Evolutionary conservation across 23 tunicate genomes (phyloP), one percentile per base, ranked within the genome.

Genomic region (Trididemnum clinides): DNA sequence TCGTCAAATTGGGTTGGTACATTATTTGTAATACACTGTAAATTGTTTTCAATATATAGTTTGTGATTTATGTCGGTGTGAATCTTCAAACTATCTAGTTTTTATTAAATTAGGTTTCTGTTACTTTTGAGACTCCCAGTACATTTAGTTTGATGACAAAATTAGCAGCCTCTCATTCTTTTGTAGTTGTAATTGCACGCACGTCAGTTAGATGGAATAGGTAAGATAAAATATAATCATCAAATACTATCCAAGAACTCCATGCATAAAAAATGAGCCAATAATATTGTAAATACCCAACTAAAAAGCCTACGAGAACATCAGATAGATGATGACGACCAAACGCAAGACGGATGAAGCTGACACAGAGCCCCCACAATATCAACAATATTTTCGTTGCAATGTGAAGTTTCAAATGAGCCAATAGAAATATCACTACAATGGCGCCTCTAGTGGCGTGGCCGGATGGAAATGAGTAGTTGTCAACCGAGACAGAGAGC

Each of bases 391-490:
- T 26, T 2, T 39, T 62, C 58, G 86, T 3, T 30, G 80, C 54
- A 3, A 80, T 3, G 29, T 73, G 51, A 28, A 85, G 34, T 20
- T 80, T 79, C 7, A 91, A 71, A 54, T 91, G 87, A 2, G 63
- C 36, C 29, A 91, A 50, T 5, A 91, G 27, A 64, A 86, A 86
- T 27, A 76, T 71, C 4, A 81, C 31, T 0, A 91, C 84, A 65
- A 87, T 71, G 63, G 72, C 85, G 37, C 83, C 82, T 64, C 96
- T 64, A 19, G 96, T 91, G 20, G 96, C 90, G 82, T 91, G 96
- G 0, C 96, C 96, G 30, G 96, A 91, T 30, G 96, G 96, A 72
- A 91, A 91, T 0, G 96, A 91, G 50, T 74, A 91, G 10, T 82
- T 75, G 32, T 91, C 96, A 6, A 91, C 58, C 26, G 90, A 87